Base-by-base conservation (phyloP, 2,888 invertebrate genomes). In the Epistrophella euchroma region DNA sequence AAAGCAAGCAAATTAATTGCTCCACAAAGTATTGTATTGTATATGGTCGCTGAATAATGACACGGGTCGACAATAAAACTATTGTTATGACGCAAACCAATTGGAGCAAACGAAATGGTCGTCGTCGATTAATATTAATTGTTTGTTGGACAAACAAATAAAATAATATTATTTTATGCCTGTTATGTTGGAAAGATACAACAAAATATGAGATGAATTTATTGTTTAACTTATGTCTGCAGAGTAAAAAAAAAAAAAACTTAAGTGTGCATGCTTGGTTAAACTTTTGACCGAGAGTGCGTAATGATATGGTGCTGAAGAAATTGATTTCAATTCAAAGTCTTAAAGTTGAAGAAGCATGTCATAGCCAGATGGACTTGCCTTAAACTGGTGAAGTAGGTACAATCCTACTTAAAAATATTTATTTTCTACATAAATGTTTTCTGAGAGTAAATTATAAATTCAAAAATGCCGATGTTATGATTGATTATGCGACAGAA, bases 51-150 rank as follows among this genome's bases (percentile, higher is more conserved):
- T 68, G 35, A 66, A 47, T 47, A 62, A 25, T 35, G 47, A 50
- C 68, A 52, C 22, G 52, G 52, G 50, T 68, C 35, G 68, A 68
- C 66, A 66, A 22, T 60, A 40, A 68, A 25, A 52, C 9, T 10
- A 52, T 68, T 37, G 52, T 52, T 68, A 52, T 68, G 68, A 68
- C 68, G 68, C 68, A 68, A 68, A 9, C 68, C 52, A 68, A 68
- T 68, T 37, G 50, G 50, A 50, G 50, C 68, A 68, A 52, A 22
- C 37, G 4, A 35, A 52, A 50, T 52, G 25, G 19, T 45, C 4
- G 50, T 25, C 25, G 50, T 68, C 68, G 37, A 68, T 68, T 68
- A 68, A 68, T 68, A 37, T 68, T 68, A 68, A 68, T 68, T 68
- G 68, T 52, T 68, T 52, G 37, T 52, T 68, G 37, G 37, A 19